These are phyloP conservation scores for Perca flavescens DNA, from an alignment of 2,113 vertebrate species.

Conservation along the genomic window DNA sequence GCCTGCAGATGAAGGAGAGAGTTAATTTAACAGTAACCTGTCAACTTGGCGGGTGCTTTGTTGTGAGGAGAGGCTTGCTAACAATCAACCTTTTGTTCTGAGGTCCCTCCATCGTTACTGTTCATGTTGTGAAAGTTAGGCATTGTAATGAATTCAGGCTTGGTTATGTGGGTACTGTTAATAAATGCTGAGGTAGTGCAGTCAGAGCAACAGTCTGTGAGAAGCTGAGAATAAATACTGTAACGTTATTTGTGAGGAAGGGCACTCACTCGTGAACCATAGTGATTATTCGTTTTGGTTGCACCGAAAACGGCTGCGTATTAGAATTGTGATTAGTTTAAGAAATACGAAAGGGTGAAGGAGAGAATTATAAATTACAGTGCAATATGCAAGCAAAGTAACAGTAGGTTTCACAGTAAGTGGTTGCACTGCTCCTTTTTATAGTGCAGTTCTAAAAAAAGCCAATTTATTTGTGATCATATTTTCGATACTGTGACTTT, in stretches of 20 bases:
- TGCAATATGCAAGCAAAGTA: neutral
- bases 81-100: constrained; percentile 80
- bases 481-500: too few relatives aligned
- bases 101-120: constrained; percentile 36
- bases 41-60: constrained; percentile 69
- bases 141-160: neutral
- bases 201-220: neutral
- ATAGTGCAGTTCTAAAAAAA: too few relatives aligned
- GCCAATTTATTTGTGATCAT: too few relatives aligned
- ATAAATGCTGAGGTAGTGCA: neutral
- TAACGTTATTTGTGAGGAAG: neutral
- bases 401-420: neutral
- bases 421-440: too few relatives aligned
- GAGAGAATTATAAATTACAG: neutral
- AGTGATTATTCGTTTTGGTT: neutral
- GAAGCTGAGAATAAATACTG: neutral
- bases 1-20: neutral
- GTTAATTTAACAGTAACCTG: constrained; percentile 13
- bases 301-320: constrained; percentile 3
- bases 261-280: neutral
- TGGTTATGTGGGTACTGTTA: neutral
- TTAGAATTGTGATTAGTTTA: too few relatives aligned
- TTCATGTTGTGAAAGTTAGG: neutral
- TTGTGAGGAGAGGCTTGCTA: constrained; percentile 65
- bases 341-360: neutral